Evolutionary conservation across 2,888 invertebrate species (phyloP).

Genomic region (Anoncus sp.): DNA sequence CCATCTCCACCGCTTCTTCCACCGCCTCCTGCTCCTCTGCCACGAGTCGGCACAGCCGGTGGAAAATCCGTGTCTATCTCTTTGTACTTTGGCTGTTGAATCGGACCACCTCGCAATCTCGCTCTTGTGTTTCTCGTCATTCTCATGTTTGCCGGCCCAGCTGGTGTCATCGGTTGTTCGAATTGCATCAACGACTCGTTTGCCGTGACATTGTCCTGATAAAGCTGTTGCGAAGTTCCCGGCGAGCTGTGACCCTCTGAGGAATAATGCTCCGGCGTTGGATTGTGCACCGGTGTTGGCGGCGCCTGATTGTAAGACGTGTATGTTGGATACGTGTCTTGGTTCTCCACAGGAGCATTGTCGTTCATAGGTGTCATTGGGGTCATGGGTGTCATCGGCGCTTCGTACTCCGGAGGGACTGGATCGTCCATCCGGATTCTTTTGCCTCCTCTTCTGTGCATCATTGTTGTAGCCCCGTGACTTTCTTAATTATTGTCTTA

Average conservation of each 20-base stretch:
- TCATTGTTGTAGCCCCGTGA: conserved; percentile 80
- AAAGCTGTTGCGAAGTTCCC: conserved; percentile 77
- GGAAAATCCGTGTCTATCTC: conserved; percentile 80
- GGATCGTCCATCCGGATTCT: conserved; percentile 97
- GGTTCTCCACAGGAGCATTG: conserved; percentile 83
- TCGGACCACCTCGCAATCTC: conserved; percentile 79
- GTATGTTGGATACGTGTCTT: conserved; percentile 82
- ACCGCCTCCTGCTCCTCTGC: conserved; percentile 68
- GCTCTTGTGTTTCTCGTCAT: conserved; percentile 83
- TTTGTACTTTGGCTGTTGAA: conserved; percentile 81
- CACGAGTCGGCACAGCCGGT: conserved; percentile 69
- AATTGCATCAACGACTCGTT: conserved; percentile 78
- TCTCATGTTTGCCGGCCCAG: conserved; percentile 80
- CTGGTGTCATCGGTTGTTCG: conserved; percentile 82
- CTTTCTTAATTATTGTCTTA: neutral
- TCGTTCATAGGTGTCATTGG: conserved; percentile 86
- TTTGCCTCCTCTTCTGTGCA: conserved; percentile 95
- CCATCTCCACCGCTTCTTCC: conserved; percentile 75
- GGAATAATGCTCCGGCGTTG: conserved; percentile 79
- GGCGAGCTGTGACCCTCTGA: conserved; percentile 80
- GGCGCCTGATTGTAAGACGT: conserved; percentile 82
- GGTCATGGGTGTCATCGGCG: conserved; percentile 87
- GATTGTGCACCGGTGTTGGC: conserved; percentile 80
- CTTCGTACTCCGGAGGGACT: conserved; percentile 93
- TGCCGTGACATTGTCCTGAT: conserved; percentile 74